phyloP scores from a whole-genome alignment of 2,797 vertebrate genomes.

The Protonibea diacanthus region DNA sequence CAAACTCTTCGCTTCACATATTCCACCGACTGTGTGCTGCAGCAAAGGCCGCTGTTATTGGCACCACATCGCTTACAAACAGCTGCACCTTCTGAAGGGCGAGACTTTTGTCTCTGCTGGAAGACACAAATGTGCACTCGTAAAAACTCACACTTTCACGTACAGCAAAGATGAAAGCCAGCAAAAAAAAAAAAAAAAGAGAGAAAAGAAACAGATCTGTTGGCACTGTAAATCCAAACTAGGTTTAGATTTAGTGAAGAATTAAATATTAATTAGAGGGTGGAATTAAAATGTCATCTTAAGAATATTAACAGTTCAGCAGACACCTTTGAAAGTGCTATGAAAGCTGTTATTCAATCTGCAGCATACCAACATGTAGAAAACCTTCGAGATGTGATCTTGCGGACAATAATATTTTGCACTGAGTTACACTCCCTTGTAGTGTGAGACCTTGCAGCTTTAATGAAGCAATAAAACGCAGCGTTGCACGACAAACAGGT shows the following conservation, averaged over 20 bases:
- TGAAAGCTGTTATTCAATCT: conserved; percentile 40
- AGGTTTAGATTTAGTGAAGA: conserved; percentile 15
- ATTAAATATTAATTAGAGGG: conserved; percentile 41
- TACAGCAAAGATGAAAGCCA: conserved; percentile 13
- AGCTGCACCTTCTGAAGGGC: conserved; percentile 68
- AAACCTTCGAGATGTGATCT: not conserved
- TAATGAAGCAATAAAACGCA: conserved; percentile 19
- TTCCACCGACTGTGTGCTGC: conserved; percentile 58
- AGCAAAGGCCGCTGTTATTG: conserved; percentile 59
- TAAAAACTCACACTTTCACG: conserved; percentile 35
- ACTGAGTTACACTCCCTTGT: not conserved
- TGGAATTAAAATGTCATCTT: conserved; percentile 20
- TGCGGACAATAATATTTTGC: not conserved
- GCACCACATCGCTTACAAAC: conserved; percentile 55
- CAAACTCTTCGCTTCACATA: conserved; percentile 73
- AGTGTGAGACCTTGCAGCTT: conserved; percentile 11
- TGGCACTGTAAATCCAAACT: not conserved
- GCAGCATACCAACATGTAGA: not conserved
- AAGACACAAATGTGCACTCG: conserved; percentile 45
- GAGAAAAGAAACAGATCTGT: not conserved
- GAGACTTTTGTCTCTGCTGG: conserved; percentile 59
- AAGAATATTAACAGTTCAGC: conserved; percentile 22
- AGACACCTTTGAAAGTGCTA: conserved; percentile 32
- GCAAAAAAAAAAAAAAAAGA: not conserved
- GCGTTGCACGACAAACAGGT: conserved; percentile 6